Evolutionary conservation across 2,113 vertebrate genomes (phyloP).

Genomic region (Rhinoptilus africanus): DNA sequence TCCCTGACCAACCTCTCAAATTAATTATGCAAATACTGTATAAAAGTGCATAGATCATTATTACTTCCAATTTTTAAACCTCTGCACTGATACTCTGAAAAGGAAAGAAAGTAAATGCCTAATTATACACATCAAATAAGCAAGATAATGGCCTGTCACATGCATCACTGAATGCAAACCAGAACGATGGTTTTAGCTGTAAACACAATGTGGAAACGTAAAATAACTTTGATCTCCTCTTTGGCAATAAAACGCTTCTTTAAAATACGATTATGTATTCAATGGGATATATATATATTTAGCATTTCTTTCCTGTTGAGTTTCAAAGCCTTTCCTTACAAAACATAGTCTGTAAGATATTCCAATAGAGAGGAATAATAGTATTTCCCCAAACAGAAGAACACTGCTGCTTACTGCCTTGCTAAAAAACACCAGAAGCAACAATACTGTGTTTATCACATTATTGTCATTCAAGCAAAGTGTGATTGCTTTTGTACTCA

Average conservation of each 20-base stretch:
- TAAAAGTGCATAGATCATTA: not conserved
- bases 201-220: not conserved
- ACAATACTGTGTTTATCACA: not conserved
- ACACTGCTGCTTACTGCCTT: accelerated
- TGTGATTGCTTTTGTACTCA: not conserved
- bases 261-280: not conserved
- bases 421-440: not conserved
- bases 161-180: constrained; percentile 2
- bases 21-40: not conserved
- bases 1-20: not conserved
- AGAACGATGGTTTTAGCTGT: not conserved
- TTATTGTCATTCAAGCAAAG: accelerated
- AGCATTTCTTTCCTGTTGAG: not conserved
- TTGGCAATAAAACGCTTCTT: not conserved
- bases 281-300: not conserved
- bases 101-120: not conserved
- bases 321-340: not conserved
- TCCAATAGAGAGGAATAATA: not conserved
- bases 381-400: not conserved
- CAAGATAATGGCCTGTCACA: constrained; percentile 29
- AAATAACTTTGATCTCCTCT: not conserved
- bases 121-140: constrained; percentile 3
- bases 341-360: not conserved
- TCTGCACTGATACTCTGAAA: not conserved
- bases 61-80: not conserved